phyloP scores from a whole-genome alignment of 2,888 invertebrate genomes.

The Onthophagus sagittarius region DNA sequence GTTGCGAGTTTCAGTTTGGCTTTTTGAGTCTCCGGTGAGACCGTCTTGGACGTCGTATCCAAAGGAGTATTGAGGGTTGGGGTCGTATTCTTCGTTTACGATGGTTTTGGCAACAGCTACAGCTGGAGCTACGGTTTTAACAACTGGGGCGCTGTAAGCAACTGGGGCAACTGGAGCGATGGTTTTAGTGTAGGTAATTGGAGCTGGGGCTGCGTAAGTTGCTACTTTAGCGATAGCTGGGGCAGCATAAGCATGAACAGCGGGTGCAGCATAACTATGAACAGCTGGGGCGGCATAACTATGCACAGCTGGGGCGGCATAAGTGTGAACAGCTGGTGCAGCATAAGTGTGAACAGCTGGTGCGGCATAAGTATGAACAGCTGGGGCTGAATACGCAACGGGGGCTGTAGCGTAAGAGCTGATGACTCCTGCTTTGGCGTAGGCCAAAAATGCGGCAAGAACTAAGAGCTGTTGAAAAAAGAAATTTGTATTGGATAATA shows the following conservation, averaged over 20 bases:
- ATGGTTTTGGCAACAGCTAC: conserved; percentile 37
- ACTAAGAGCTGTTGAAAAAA: conserved; percentile 29
- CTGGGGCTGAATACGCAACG: conserved; percentile 30
- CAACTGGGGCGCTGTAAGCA: conserved; percentile 27
- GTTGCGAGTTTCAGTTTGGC: conserved; percentile 51
- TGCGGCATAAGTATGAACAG: conserved; percentile 14
- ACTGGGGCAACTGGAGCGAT: conserved; percentile 14
- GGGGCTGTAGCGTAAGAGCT: conserved; percentile 20
- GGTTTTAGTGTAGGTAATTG: conserved; percentile 37
- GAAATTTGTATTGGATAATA: neutral
- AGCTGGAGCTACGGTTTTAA: conserved; percentile 25
- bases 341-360: conserved; percentile 18
- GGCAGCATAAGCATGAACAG: conserved; percentile 24
- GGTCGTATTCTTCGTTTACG: conserved; percentile 47
- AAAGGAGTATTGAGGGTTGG: conserved; percentile 56
- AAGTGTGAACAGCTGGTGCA: conserved; percentile 26
- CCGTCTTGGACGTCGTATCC: conserved; percentile 56
- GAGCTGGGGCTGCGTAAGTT: conserved; percentile 39
- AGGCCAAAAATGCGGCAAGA: conserved; percentile 34
- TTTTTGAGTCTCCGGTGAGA: conserved; percentile 54
- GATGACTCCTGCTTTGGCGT: conserved; percentile 31
- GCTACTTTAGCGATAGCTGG: conserved; percentile 19
- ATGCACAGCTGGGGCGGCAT: conserved; percentile 20
- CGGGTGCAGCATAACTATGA: conserved; percentile 21
- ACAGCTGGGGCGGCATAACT: conserved; percentile 27